Evolutionary conservation across 1,140 invertebrate species (phyloP).

Genomic region (Eumeta japonica): DNA sequence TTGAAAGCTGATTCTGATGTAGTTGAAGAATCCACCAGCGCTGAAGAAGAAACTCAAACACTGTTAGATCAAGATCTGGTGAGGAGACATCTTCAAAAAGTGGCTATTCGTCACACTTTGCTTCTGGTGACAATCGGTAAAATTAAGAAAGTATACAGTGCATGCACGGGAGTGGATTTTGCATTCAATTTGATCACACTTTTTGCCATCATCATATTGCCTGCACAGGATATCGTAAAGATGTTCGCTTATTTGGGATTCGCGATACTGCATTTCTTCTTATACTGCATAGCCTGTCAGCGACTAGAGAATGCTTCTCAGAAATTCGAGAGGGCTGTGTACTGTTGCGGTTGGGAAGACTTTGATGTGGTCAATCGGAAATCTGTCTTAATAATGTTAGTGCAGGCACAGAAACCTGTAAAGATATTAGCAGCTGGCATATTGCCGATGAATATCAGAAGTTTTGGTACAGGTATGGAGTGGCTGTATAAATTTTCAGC

Average conservation of each 20-base stretch:
- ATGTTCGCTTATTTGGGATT: conserved; percentile 35
- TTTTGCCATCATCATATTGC: conserved; percentile 30
- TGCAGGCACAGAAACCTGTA: conserved; percentile 19
- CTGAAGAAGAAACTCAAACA: too few relatives aligned
- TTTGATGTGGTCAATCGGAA: conserved; percentile 14
- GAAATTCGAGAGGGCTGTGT: conserved; percentile 19
- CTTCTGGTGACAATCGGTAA: conserved; percentile 20
- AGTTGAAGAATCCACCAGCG: too few relatives aligned
- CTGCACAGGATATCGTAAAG: conserved; percentile 25
- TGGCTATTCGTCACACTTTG: conserved; percentile 26
- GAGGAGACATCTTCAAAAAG: conserved; percentile 15
- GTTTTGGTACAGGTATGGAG: conserved; percentile 36
- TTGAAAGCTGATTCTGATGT: conserved; percentile 4
- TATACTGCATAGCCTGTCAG: conserved; percentile 25
- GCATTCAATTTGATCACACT: conserved; percentile 31
- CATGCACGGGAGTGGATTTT: conserved; percentile 36
- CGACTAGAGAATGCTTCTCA: conserved; percentile 20
- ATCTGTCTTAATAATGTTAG: conserved; percentile 18
- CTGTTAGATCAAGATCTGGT: conserved; percentile 11
- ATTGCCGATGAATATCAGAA: conserved; percentile 39
- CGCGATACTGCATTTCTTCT: conserved; percentile 18
- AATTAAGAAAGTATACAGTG: conserved; percentile 30
- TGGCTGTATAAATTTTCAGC: conserved; percentile 41
- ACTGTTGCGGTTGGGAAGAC: conserved; percentile 26
- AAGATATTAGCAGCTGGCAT: conserved; percentile 27